Evolutionary conservation across 2,888 invertebrate species (phyloP).

Genomic region (Leptopterna dolabrata): DNA sequence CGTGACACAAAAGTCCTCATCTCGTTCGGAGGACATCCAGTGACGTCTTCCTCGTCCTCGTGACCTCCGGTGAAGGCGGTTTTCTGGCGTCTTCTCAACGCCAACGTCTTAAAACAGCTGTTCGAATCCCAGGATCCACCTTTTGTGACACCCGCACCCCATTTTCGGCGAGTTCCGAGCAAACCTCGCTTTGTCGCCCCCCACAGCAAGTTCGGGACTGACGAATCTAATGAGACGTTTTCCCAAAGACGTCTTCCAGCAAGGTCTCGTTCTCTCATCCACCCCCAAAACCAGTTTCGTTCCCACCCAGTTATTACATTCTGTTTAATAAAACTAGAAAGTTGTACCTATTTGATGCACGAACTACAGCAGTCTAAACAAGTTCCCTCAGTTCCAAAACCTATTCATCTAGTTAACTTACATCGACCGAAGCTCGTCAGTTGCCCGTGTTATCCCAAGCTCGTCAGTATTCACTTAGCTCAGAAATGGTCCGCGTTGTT

Average conservation of each 20-base stretch:
- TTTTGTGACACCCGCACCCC: neutral
- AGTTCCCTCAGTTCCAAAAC: neutral
- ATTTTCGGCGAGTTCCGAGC: neutral
- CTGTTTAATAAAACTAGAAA: neutral
- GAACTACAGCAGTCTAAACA: too few species aligned
- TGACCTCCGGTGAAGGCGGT: neutral
- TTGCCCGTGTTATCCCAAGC: too few species aligned
- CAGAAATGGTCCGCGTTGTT: too few species aligned
- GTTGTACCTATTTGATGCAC: too few species aligned
- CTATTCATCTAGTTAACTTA: neutral
- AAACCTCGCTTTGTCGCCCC: neutral
- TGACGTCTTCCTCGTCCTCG: neutral
- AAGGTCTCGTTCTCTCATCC: neutral
- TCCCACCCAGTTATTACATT: neutral
- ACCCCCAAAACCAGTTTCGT: neutral
- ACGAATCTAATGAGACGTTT: neutral
- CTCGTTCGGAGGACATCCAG: neutral
- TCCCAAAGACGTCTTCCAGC: neutral
- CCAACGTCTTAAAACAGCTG: neutral
- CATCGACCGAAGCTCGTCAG: too few species aligned
- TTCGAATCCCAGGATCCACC: too few species aligned
- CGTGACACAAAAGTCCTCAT: neutral
- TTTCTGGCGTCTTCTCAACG: neutral
- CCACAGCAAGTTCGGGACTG: neutral
- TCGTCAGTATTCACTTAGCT: too few species aligned